Percentiles rank a stretch among this genome's conserved stretches.
phyloP scores from a whole-genome alignment of 2,797 vertebrate species.

The Geotrypetes seraphini region DNA sequence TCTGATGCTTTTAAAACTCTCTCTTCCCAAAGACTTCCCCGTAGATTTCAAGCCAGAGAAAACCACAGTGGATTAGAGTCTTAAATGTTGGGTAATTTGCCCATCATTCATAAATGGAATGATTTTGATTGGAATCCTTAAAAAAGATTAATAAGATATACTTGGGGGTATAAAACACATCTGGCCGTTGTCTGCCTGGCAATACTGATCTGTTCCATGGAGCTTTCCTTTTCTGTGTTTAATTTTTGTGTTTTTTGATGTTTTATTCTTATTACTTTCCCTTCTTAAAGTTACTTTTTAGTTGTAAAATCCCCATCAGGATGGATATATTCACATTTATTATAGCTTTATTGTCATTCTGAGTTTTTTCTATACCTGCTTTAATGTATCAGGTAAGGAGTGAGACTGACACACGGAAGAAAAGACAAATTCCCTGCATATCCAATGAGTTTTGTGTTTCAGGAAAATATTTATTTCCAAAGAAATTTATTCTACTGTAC shows the following conservation, averaged over 20 bases:
- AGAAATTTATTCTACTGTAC: conserved; percentile 13
- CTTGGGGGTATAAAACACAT: not conserved
- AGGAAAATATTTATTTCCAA: conserved; percentile 21
- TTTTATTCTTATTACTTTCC: not conserved
- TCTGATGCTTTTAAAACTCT: too few species aligned
- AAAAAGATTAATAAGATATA: conserved; percentile 17
- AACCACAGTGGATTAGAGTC: conserved; percentile 1
- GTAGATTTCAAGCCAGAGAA: too few species aligned
- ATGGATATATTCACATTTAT: too few species aligned
- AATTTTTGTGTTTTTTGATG: conserved; percentile 1
- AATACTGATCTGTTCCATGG: conserved; percentile 12
- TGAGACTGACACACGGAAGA: too few species aligned
- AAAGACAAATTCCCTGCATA: too few species aligned
- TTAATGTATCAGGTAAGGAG: too few species aligned
- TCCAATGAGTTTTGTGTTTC: conserved; percentile 18
- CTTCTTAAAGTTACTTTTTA: too few species aligned
- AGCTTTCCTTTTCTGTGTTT: conserved; percentile 6
- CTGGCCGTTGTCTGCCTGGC: not conserved
- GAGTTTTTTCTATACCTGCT: too few species aligned
- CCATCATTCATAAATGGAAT: conserved; percentile 11
- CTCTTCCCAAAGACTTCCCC: too few species aligned
- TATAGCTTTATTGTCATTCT: too few species aligned
- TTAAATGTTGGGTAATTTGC: conserved; percentile 16
- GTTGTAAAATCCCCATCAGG: too few species aligned
- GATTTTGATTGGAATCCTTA: conserved; percentile 4